phyloP scores from a whole-genome alignment of 1,140 invertebrate species.

The Cyclina sinensis region DNA sequence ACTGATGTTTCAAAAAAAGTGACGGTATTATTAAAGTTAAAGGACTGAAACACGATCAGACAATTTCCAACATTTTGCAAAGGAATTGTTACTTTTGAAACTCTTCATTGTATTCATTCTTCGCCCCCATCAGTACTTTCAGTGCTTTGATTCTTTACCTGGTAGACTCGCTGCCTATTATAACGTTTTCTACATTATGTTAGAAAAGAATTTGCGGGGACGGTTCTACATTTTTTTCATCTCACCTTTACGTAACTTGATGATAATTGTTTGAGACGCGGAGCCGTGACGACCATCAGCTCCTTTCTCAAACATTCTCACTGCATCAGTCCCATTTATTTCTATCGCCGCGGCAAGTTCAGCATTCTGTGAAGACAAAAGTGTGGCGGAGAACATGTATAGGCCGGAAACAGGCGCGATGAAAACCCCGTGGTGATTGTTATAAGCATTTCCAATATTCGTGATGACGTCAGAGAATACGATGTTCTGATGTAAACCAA shows the following conservation, averaged over 20 bases:
- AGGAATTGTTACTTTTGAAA: too few species aligned
- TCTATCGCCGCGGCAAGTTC: not conserved
- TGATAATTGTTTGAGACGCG: not conserved
- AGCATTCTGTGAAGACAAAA: not conserved
- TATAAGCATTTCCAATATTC: not conserved
- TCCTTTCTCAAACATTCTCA: not conserved
- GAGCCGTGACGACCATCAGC: not conserved
- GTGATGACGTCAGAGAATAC: not conserved
- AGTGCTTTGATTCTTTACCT: too few species aligned
- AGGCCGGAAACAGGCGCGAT: not conserved
- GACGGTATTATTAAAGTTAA: too few species aligned
- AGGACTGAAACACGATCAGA: too few species aligned
- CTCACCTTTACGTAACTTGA: not conserved
- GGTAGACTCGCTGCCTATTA: too few species aligned
- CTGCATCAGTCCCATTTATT: not conserved
- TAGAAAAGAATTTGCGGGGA: too few species aligned
- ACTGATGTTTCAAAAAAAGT: too few species aligned
- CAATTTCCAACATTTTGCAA: too few species aligned
- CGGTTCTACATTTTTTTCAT: too few species aligned
- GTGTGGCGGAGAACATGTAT: not conserved
- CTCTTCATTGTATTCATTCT: too few species aligned
- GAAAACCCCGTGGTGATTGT: not conserved
- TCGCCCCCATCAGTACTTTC: too few species aligned
- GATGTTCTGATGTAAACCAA: not conserved
- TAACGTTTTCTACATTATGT: too few species aligned